A percentile compares a stretch with the other conserved stretches of the same genome.
Evolutionary conservation across 2,797 vertebrate species (phyloP).

Genomic region (Sternarchorhynchus goeldii): DNA sequence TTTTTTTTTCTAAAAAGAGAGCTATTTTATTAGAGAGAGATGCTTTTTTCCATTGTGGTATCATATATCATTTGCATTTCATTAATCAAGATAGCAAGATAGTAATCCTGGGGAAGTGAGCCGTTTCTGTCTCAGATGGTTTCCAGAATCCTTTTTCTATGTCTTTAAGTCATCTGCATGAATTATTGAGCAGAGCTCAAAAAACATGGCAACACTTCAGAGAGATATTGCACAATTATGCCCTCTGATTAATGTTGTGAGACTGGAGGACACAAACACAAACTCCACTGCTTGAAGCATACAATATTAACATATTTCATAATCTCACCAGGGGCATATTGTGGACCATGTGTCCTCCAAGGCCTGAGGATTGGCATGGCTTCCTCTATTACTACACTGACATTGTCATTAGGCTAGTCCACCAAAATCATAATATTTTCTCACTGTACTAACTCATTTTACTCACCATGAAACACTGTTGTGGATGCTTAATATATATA

Average conservation of each 20-base stretch:
- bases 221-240: constrained; percentile 47
- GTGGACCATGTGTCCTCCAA: neutral
- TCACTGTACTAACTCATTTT: too few species aligned
- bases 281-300: neutral
- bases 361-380: neutral
- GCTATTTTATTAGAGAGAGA: constrained; percentile 33
- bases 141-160: constrained; percentile 47
- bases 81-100: neutral
- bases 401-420: too few species aligned
- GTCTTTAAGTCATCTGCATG: constrained; percentile 65
- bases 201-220: constrained; percentile 51
- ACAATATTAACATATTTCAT: neutral
- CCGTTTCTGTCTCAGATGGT: constrained; percentile 52
- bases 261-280: constrained; percentile 28
- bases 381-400: neutral
- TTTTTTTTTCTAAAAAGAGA: neutral
- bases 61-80: constrained; percentile 4
- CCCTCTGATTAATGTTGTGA: constrained; percentile 52
- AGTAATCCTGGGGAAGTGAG: neutral
- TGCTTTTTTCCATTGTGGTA: neutral
- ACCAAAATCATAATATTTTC: too few species aligned
- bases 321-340: neutral
- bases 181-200: constrained; percentile 68
- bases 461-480: too few species aligned
- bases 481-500: too few species aligned